Percentiles rank a stretch among this genome's conserved stretches.
Evolutionary conservation across 92 coral and sea anemone species (phyloP).

Genomic region (Anthopleura xanthogrammica): DNA sequence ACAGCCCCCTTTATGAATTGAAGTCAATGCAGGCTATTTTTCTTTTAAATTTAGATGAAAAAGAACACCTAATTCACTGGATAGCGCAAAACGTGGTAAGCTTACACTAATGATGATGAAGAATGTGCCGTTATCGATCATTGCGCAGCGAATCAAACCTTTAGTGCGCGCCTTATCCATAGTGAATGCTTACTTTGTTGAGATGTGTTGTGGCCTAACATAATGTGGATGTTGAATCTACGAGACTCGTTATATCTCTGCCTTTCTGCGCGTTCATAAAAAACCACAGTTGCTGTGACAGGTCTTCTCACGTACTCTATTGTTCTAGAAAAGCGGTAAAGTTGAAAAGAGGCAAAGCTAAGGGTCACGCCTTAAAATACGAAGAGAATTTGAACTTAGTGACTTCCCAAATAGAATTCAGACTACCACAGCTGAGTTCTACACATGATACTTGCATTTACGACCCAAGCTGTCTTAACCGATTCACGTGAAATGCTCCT

Average conservation of each 20-base stretch:
- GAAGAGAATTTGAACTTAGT: background rate
- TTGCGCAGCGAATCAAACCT: background rate
- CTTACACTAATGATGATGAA: background rate
- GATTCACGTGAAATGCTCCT: too few species aligned
- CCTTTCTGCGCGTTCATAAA: background rate
- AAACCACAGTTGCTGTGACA: background rate
- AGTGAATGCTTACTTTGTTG: background rate
- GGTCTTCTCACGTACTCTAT: background rate
- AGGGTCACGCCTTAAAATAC: background rate
- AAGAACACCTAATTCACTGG: constrained; percentile 70
- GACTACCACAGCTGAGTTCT: constrained; percentile 1
- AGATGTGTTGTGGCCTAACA: background rate
- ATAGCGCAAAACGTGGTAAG: constrained; percentile 80
- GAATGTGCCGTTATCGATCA: background rate
- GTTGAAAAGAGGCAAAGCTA: background rate
- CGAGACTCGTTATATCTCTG: background rate
- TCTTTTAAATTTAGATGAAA: constrained; percentile 39
- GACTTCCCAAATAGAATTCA: background rate
- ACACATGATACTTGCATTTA: background rate
- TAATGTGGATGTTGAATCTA: background rate
- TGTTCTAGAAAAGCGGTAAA: constrained; percentile 3
- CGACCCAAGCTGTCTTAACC: background rate
- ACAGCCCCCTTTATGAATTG: too few species aligned
- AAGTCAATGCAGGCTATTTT: background rate
- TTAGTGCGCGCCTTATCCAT: background rate